A percentile compares a stretch with the other conserved stretches of the same genome.
Evolutionary conservation across 2,113 vertebrate genomes (phyloP).

Genomic region (Alaudala cheleensis): DNA sequence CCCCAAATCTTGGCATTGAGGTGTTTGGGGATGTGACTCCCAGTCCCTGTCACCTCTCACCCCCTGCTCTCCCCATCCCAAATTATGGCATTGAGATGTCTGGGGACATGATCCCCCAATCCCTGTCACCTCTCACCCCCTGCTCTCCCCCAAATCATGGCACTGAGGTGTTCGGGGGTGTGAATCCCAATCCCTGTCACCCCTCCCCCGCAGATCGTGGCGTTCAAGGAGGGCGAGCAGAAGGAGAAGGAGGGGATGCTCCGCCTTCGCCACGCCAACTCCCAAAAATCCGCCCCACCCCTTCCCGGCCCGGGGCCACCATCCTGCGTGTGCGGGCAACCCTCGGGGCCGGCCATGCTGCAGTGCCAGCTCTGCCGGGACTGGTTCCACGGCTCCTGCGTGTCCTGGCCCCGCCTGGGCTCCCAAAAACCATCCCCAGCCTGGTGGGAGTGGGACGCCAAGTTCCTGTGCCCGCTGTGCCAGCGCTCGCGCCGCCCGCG

Average conservation of each 20-base stretch:
- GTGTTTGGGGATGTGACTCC: too few relatives aligned
- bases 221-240: conserved; percentile 91
- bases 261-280: conserved; percentile 82
- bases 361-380: conserved; percentile 93
- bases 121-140: too few relatives aligned
- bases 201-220: conserved; percentile 80
- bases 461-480: conserved; percentile 91
- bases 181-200: not conserved
- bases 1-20: too few relatives aligned
- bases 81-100: too few relatives aligned
- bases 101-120: too few relatives aligned
- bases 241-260: conserved; percentile 90
- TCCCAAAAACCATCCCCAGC: conserved; percentile 67
- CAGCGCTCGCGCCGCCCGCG: conserved; percentile 90
- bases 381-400: conserved; percentile 91
- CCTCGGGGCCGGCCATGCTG: conserved; percentile 75
- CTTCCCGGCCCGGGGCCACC: not conserved
- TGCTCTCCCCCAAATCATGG: too few relatives aligned
- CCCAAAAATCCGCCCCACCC: conserved; percentile 72
- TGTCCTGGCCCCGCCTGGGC: conserved; percentile 81
- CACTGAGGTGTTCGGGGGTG: too few relatives aligned
- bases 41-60: too few relatives aligned
- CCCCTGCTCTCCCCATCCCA: too few relatives aligned
- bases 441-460: conserved; percentile 95
- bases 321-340: conserved; percentile 82